A percentile compares a stretch with the other conserved stretches of the same genome.
Conservation (phyloP, 2,797 vertebrate genomes). For the Nyctibius grandis region DNA sequence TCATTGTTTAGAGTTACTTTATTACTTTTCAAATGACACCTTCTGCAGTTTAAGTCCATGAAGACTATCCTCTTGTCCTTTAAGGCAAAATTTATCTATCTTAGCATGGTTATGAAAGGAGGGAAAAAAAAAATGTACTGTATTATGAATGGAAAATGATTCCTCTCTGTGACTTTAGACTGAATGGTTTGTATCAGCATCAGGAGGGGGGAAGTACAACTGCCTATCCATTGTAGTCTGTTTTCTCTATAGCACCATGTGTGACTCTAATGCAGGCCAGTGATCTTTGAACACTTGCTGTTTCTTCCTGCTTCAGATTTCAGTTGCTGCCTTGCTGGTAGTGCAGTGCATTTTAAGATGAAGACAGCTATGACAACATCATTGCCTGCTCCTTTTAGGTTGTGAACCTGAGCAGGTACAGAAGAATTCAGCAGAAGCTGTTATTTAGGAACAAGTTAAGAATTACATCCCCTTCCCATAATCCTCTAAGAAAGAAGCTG, state of each 20-base stretch:
- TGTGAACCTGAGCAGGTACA: background rate
- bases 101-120: background rate
- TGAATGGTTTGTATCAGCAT: background rate
- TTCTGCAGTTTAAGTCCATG: background rate
- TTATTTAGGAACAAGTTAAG: background rate
- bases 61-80: background rate
- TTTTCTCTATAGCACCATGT: accelerated
- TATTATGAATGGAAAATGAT: background rate
- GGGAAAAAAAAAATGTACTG: background rate
- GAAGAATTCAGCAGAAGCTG: background rate
- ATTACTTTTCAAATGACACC: background rate
- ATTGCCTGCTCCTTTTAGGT: background rate
- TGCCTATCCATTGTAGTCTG: background rate
- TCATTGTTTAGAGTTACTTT: background rate
- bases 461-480: background rate
- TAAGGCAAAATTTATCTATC: background rate
- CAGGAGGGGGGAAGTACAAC: background rate
- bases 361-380: background rate
- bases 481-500: background rate
- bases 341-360: background rate
- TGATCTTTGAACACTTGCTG: background rate
- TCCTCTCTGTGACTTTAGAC: background rate
- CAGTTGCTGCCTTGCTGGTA: background rate
- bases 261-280: background rate
- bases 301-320: background rate